Evolutionary conservation across 2,888 invertebrate species (phyloP).

Genomic region (Meteorus colon): DNA sequence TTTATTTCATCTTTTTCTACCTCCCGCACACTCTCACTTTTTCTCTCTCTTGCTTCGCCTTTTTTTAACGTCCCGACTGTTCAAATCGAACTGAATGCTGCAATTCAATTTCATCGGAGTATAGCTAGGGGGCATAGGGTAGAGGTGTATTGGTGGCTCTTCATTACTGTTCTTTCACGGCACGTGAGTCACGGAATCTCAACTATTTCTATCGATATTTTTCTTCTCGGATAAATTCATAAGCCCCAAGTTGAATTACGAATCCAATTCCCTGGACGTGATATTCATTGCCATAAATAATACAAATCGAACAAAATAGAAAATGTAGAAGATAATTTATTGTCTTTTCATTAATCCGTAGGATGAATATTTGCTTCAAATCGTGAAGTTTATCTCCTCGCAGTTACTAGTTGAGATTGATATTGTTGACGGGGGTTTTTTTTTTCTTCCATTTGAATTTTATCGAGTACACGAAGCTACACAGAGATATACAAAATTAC

Average conservation of each 20-base stretch:
- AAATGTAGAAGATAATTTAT: too few species aligned
- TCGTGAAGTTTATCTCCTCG: too few species aligned
- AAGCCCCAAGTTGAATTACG: background rate
- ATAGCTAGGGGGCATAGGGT: background rate
- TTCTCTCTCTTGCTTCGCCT: background rate
- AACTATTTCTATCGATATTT: background rate
- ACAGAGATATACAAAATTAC: too few species aligned
- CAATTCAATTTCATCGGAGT: slow-evolving; percentile 8
- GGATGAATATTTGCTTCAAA: too few species aligned
- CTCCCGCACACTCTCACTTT: too few species aligned
- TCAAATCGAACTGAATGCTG: background rate
- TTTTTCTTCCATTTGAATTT: too few species aligned
- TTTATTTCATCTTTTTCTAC: slow-evolving; percentile 11
- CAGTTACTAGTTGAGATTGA: too few species aligned
- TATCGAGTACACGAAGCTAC: too few species aligned
- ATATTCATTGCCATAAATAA: too few species aligned
- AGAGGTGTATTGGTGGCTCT: background rate
- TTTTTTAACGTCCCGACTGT: background rate
- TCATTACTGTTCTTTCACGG: background rate
- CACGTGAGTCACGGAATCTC: background rate
- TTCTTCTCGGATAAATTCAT: background rate
- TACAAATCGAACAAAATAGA: too few species aligned
- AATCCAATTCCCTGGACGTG: background rate
- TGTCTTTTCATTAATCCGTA: too few species aligned
- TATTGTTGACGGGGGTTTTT: too few species aligned